Conservation (phyloP, 1,140 invertebrate genomes). For the Meteorus sp. region DNA sequence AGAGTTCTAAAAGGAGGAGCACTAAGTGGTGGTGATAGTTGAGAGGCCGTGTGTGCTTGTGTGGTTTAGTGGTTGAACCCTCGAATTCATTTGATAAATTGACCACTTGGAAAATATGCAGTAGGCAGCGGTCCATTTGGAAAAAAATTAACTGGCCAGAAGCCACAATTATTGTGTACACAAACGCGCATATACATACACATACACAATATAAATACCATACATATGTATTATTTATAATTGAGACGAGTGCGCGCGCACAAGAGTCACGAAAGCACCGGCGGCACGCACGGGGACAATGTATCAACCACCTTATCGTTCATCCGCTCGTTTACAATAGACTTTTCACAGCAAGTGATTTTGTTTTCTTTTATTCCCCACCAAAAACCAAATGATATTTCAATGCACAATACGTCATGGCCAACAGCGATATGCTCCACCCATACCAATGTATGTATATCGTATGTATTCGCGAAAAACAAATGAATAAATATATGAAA, state of each 20-base stretch:
- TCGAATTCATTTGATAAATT: conserved; percentile 11
- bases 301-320: conserved; percentile 14
- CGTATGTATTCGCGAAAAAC: too few relatives aligned
- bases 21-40: too few relatives aligned
- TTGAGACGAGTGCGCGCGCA: background rate
- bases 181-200: background rate
- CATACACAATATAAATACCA: too few relatives aligned
- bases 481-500: too few relatives aligned
- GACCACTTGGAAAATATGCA: background rate
- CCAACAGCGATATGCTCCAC: too few relatives aligned
- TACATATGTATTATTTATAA: background rate
- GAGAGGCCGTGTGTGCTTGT: too few relatives aligned
- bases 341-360: background rate
- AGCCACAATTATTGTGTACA: conserved; percentile 1
- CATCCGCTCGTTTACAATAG: conserved; percentile 2
- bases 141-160: background rate
- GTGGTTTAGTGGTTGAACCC: too few relatives aligned
- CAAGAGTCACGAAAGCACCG: conserved; percentile 19
- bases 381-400: too few relatives aligned
- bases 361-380: conserved; percentile 4
- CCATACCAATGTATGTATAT: too few relatives aligned
- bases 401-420: too few relatives aligned
- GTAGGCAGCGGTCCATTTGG: background rate
- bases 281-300: conserved; percentile 18
- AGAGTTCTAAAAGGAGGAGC: background rate